Evolutionary conservation across 1,140 invertebrate species (phyloP).

Genomic region (Ylistrum balloti): DNA sequence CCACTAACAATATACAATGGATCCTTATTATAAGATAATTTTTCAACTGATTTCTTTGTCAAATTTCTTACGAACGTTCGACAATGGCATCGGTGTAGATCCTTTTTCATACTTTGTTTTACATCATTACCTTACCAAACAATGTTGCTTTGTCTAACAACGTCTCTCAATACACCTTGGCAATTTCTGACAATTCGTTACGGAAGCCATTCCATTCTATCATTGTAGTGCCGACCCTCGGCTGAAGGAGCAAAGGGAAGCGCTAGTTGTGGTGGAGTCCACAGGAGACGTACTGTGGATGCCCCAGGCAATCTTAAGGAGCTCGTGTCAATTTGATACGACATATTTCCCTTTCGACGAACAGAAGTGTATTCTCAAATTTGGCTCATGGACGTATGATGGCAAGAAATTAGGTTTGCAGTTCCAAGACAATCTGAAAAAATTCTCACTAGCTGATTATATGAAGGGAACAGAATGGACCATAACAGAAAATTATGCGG

Average conservation of each 20-base stretch:
- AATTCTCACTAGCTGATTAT: conserved; percentile 77
- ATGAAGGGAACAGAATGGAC: conserved; percentile 82
- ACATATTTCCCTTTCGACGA: conserved; percentile 82
- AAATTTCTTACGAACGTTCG: too few relatives aligned
- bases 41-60: too few relatives aligned
- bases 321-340: conserved; percentile 91
- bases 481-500: conserved; percentile 73
- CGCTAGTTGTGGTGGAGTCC: conserved; percentile 84
- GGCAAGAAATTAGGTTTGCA: conserved; percentile 80
- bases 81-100: too few relatives aligned
- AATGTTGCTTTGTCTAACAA: too few relatives aligned
- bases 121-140: too few relatives aligned
- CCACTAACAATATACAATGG: too few relatives aligned
- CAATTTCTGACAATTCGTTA: too few relatives aligned
- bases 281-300: conserved; percentile 98
- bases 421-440: conserved; percentile 75
- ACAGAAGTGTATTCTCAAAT: conserved; percentile 81
- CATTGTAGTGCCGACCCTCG: conserved; percentile 79
- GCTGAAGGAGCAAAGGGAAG: conserved; percentile 80
- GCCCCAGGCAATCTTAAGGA: conserved; percentile 99
- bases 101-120: too few relatives aligned
- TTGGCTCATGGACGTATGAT: conserved; percentile 82
- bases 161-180: too few relatives aligned
- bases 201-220: neutral
- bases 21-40: too few relatives aligned